phyloP scores from a whole-genome alignment of 2,888 invertebrate species.

The Dichetophora obliterata region DNA sequence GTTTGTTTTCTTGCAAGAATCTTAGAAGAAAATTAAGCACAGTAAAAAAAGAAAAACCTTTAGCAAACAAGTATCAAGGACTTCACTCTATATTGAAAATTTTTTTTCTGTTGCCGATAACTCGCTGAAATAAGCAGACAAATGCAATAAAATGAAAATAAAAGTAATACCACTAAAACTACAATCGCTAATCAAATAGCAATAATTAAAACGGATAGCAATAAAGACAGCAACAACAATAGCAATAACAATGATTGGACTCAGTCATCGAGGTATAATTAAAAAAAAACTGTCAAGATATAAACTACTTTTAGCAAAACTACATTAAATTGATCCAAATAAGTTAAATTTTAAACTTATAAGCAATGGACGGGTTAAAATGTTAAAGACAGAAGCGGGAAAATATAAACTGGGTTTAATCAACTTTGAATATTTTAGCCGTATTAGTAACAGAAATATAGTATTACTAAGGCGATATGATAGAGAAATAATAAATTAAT shows the following conservation, averaged over 20 bases:
- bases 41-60: background rate
- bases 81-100: background rate
- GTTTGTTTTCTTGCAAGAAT: background rate
- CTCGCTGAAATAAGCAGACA: too few species aligned
- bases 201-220: background rate
- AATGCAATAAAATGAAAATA: background rate
- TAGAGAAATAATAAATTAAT: too few species aligned
- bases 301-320: too few species aligned
- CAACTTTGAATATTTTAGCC: too few species aligned
- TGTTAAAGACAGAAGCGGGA: too few species aligned
- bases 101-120: background rate
- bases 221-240: background rate
- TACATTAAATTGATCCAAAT: too few species aligned
- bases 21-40: background rate
- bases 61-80: constrained; percentile 1
- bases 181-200: constrained; percentile 7
- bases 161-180: background rate
- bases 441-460: too few species aligned
- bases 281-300: background rate
- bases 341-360: too few species aligned
- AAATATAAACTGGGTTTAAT: too few species aligned
- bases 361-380: too few species aligned
- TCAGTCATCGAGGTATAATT: background rate
- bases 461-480: too few species aligned
- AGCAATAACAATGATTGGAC: background rate